Evolutionary conservation across 2,888 invertebrate species (phyloP), one percentile per base, ranked within the genome.

Genomic region (Saturnia pavonia): DNA sequence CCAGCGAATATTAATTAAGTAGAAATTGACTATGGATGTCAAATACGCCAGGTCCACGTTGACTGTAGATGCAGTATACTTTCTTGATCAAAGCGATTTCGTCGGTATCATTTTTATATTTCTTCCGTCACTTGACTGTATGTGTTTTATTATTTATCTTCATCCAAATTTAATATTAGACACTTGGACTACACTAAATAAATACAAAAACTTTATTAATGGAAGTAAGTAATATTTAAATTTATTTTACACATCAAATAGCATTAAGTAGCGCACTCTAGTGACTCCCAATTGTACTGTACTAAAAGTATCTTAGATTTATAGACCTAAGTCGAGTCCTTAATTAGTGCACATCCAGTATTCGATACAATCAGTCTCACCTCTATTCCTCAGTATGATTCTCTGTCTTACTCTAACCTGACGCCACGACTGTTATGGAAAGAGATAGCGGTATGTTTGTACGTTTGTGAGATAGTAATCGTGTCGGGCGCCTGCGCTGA

Each of bases 291-390:
- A 65, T 19, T n/a, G n/a, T n/a, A 65, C 65, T n/a, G 40, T 60
- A 60, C 40, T 40, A 40, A 63, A 54, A 51, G 65, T 51, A 69
- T 69, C 34, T 69, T 40, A 51, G 40, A 65, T 65, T 65, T 65
- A 65, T 65, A 65, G 65, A 65, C 65, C 40, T n/a, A 65, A 16
- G n/a, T 65, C 40, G 65, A 65, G 34, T 65, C 40, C 87, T 92
- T 92, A 93, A 92, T 92, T 92, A 92, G 91, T 92, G 89, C 86
- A 88, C 89, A 89, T 88, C 85, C 81, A 85, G 83, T 84, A 86
- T 84, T 81, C 84, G 92, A 92, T 92, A 87, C 81, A 81, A 92
- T 93, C 91, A 76, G 85, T 84, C 85, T 88, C 91, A 90, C 90
- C 89, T 88, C 85, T 86, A 86, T 88, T 87, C 88, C 88, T 34